Evolutionary conservation across 1,140 invertebrate genomes (phyloP).

Genomic region (Atta colombica): DNA sequence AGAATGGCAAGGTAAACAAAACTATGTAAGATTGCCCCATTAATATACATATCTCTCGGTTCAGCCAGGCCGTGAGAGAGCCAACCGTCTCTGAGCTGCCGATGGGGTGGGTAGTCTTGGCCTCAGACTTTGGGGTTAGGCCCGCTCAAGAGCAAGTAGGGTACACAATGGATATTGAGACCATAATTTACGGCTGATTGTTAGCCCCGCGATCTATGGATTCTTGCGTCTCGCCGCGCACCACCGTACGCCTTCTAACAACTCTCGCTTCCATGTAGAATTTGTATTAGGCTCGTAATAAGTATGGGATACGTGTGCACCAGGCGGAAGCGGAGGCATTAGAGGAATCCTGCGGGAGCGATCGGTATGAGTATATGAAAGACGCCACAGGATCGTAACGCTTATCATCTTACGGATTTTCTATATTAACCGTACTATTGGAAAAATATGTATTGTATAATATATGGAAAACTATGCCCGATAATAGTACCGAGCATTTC

Average conservation of each 20-base stretch:
- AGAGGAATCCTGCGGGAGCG: constrained; percentile 63
- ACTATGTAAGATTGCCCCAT: constrained; percentile 88
- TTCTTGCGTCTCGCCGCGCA: constrained; percentile 79
- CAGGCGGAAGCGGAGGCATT: constrained; percentile 36
- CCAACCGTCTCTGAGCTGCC: constrained; percentile 65
- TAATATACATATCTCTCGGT: constrained; percentile 87
- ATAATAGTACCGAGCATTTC: neutral
- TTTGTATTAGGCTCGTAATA: constrained; percentile 82
- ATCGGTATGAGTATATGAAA: constrained; percentile 48
- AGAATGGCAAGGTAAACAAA: constrained; percentile 88
- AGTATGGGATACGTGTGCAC: constrained; percentile 62
- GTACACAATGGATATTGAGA: constrained; percentile 87
- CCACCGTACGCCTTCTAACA: constrained; percentile 73
- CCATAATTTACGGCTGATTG: constrained; percentile 87
- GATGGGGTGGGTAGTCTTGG: constrained; percentile 85
- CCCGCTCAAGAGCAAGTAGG: constrained; percentile 81
- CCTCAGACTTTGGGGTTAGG: constrained; percentile 85
- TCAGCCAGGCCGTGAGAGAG: constrained; percentile 81
- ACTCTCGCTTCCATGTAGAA: constrained; percentile 78
- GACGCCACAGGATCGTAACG: constrained; percentile 56
- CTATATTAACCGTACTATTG: neutral
- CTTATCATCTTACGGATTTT: neutral
- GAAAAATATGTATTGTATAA: neutral
- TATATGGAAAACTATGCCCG: neutral
- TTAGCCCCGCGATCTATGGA: constrained; percentile 86